These are phyloP conservation scores for Tyria jacobaeae DNA, from an alignment of 2,888 invertebrate species.

Conservation along the genomic window DNA sequence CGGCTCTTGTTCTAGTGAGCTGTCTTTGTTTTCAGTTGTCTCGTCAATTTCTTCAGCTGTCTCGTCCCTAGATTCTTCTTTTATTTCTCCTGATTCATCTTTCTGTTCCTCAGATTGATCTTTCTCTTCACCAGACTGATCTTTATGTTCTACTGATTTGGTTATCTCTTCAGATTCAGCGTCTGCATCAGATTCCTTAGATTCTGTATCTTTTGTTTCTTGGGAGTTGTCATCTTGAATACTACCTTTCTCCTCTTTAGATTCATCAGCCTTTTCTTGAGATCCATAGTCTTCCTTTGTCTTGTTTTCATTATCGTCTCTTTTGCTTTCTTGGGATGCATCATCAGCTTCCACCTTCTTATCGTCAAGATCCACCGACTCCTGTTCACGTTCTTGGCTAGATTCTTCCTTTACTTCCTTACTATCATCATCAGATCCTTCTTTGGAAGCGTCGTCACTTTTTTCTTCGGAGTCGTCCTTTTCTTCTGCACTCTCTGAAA, in stretches of 20 bases:
- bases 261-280: slow-evolving; percentile 74
- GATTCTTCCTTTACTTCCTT: slow-evolving; percentile 59
- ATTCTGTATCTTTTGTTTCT: slow-evolving; percentile 54
- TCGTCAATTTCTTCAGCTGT: slow-evolving; percentile 56
- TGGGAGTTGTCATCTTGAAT: slow-evolving; percentile 54
- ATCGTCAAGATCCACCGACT: slow-evolving; percentile 52
- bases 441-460: slow-evolving; percentile 57
- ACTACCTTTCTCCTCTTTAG: slow-evolving; percentile 53
- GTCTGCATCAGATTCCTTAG: slow-evolving; percentile 61
- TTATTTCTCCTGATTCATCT: slow-evolving; percentile 64
- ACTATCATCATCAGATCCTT: slow-evolving; percentile 54
- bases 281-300: slow-evolving; percentile 75
- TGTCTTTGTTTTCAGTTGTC: slow-evolving; percentile 68
- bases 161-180: slow-evolving; percentile 64
- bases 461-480: slow-evolving; percentile 57
- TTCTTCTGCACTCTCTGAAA: slow-evolving; percentile 76
- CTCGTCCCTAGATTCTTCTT: slow-evolving; percentile 45
- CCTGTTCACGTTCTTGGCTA: slow-evolving; percentile 56
- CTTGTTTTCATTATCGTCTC: slow-evolving; percentile 57
- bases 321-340: slow-evolving; percentile 54
- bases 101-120: slow-evolving; percentile 66
- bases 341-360: slow-evolving; percentile 62
- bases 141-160: slow-evolving; percentile 65
- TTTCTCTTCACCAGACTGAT: slow-evolving; percentile 68
- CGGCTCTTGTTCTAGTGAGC: slow-evolving; percentile 69